Base-by-base conservation (phyloP, 1,140 invertebrate species). In the Antheraea pernyi region DNA sequence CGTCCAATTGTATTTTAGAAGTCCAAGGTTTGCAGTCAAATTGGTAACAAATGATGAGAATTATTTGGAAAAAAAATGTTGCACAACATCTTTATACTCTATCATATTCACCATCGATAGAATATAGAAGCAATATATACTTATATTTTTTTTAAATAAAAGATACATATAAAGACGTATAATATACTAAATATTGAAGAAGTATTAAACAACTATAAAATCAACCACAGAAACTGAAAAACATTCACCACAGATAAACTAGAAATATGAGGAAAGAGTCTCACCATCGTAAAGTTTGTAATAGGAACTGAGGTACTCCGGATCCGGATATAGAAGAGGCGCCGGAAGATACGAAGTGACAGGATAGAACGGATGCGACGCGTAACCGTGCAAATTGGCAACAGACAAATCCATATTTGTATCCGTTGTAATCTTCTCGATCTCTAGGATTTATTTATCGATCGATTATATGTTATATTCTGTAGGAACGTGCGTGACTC, bases 241-340 rank as follows among this genome's bases (percentile, higher is more conserved):
- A 53, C 11, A 16, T 13, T 53, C 16, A 16, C 11, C 11, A 53
- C 16, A 53, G 22, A 61, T 13, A 61, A 53, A 53, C 4, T 11
- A 63, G 3, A 30, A 6, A 61, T 9, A 61, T 6, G n/a, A 61
- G 5, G 7, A 19, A 39, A 48, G 60, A 18, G 66, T 83, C 88
- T 91, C 67, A 91, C 88, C 88, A 80, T 89, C 85, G 65, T 89
- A 91, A 22, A 79, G 75, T 69, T 88, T 88, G 72, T 85, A 88
- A 75, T 88, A 91, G 0, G 76, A 71, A 66, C 22, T 73, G 74
- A 89, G 62, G 68, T 85, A 89, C 22, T 86, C 85, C 8, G 78
- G 78, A 11, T 86, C 81, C 18, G 79, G 79, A 48, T 85, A 84
- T 19, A 85, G 59, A 13, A 89, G 63, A 0, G 72, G 81, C 30